Evolutionary conservation across 2,797 vertebrate species (phyloP), one percentile per base, ranked within the genome.

Genomic region (Ataeniobius toweri): DNA sequence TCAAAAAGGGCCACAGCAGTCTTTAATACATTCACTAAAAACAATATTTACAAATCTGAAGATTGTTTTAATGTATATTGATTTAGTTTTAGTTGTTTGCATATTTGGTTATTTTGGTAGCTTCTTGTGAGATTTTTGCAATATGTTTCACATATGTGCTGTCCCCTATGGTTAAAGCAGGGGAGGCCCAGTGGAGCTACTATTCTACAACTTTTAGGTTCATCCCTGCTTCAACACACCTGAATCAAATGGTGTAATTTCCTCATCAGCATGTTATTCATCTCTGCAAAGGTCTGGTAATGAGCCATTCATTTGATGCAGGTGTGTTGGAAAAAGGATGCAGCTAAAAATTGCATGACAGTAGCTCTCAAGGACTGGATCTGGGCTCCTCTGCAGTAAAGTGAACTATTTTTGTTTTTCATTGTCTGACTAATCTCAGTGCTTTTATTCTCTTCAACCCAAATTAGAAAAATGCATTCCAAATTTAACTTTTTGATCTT

Each of bases 1-100:
- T 86, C 76, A 86, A 86, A 81, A 86, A 71, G 77, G 79, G 74
- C 71, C 73, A 53, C 78, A 82, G 85, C 86, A 28, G 28, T 28
- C 28, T 28, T 28, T 18, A 20, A 53, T 2, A 20, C 3, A 53
- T 53, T 53, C 51, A 53, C 51, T 53, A 20, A 18, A 12, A 18
- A 53, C 9, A 53, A 53, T 20, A 53, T 53, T 18, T 53, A 53
- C 3, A 18, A 20, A 53, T 18, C 51, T 53, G 9, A 53, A 53
- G 6, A 20, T 31, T 31, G 2, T 31, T 31, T 44, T 6, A 9
- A 44, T 44, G 44, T 6, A 44, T 44, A 44, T 6, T 44, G 6
- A 9, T 44, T 44, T 44, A 44, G 3, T 44, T 44, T 44, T 44
- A 9, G 44, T 9, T 44, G 44, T 6, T 44, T 44, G 44, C 44